Percentiles rank a stretch among this genome's conserved stretches.
phyloP scores from a whole-genome alignment of 2,797 vertebrate genomes.

The Lutjanus campechanus region DNA sequence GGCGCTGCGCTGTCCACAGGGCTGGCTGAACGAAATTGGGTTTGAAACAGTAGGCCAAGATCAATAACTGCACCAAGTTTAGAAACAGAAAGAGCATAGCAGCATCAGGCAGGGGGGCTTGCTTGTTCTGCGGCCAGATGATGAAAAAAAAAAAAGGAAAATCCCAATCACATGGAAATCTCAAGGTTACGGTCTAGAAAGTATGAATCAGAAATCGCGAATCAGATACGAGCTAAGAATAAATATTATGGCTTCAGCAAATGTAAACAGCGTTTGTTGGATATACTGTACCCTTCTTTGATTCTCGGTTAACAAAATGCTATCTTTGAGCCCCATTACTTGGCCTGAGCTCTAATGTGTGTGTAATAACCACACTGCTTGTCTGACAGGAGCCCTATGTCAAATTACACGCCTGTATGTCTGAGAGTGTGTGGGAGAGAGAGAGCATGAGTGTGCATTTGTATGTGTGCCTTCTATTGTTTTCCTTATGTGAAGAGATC shows the following conservation, averaged over 20 bases:
- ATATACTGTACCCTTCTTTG: conserved; percentile 43
- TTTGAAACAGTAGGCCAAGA: conserved; percentile 76
- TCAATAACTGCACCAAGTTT: conserved; percentile 77
- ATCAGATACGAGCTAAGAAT: conserved; percentile 67
- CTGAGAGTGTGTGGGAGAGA: conserved; percentile 27
- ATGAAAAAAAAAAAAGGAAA: conserved; percentile 51
- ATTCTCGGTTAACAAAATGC: conserved; percentile 47
- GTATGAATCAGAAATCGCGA: conserved; percentile 59
- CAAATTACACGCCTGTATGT: conserved; percentile 53
- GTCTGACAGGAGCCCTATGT: conserved; percentile 59
- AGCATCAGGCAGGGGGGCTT: conserved; percentile 34
- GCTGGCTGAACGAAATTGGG: conserved; percentile 61
- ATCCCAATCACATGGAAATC: conserved; percentile 52
- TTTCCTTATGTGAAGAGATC: conserved; percentile 43
- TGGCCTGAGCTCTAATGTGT: conserved; percentile 29
- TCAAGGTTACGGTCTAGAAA: conserved; percentile 48
- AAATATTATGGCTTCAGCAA: conserved; percentile 63
- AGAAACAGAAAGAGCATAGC: conserved; percentile 62
- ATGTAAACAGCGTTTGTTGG: conserved; percentile 46
- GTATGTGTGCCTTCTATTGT: conserved; percentile 30
- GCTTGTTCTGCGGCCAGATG: conserved; percentile 61
- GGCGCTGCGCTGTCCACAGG: conserved; percentile 61
- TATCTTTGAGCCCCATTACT: conserved; percentile 34
- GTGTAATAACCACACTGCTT: conserved; percentile 46
- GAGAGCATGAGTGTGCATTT: conserved; percentile 33